phyloP scores from a whole-genome alignment of 2,797 vertebrate genomes.

The Taeniopygia guttata region DNA sequence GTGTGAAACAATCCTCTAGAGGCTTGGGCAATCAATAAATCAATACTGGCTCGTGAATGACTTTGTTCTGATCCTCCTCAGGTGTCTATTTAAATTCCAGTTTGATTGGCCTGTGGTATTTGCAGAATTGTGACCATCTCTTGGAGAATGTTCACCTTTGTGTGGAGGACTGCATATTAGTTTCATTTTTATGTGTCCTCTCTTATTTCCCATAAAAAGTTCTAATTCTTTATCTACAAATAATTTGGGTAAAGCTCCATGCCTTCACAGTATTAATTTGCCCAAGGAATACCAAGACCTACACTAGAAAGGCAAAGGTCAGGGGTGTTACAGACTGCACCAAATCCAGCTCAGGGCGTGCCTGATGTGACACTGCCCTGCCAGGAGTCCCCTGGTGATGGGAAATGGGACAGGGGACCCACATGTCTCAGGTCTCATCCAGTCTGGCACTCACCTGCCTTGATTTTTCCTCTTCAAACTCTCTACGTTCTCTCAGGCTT shows the following conservation, averaged over 20 bases:
- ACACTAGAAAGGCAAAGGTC: neutral
- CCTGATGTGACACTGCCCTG: neutral
- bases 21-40: neutral
- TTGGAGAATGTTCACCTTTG: neutral
- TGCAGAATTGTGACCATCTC: rapidly evolving
- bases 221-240: neutral
- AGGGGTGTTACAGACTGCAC: neutral
- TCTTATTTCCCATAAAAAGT: neutral
- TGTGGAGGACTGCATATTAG: neutral
- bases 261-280: neutral
- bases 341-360: too few relatives aligned
- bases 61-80: neutral
- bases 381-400: neutral
- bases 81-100: neutral
- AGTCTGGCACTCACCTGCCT: neutral
- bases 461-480: neutral
- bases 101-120: neutral
- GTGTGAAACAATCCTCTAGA: neutral
- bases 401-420: neutral
- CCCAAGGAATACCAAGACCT: neutral
- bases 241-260: neutral
- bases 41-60: neutral
- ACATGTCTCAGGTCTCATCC: neutral
- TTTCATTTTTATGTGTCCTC: neutral
- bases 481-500: neutral